Evolutionary conservation across 2,797 vertebrate genomes (phyloP).

Genomic region (Iguana delicatissima): DNA sequence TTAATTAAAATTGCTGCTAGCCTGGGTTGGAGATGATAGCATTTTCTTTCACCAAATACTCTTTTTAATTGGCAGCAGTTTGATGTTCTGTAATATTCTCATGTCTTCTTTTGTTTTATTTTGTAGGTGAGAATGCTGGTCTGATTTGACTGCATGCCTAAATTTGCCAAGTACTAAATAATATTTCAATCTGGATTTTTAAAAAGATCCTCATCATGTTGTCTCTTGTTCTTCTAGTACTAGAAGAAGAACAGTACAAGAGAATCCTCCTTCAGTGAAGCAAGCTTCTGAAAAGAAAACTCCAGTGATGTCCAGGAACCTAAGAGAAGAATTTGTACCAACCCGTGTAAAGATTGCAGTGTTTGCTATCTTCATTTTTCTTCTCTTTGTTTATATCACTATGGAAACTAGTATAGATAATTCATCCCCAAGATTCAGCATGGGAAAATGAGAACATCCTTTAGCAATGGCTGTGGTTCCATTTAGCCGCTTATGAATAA

Average conservation of each 20-base stretch:
- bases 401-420: slow-evolving; percentile 72
- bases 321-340: slow-evolving; percentile 73
- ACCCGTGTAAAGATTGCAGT: slow-evolving; percentile 77
- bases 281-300: slow-evolving; percentile 60
- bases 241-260: slow-evolving; percentile 82
- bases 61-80: neutral
- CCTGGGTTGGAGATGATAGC: neutral
- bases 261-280: slow-evolving; percentile 76
- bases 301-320: slow-evolving; percentile 62
- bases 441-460: neutral
- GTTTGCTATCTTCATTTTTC: slow-evolving; percentile 76
- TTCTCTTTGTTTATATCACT: slow-evolving; percentile 80
- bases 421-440: slow-evolving; percentile 61
- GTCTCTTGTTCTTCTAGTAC: slow-evolving; percentile 66
- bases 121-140: neutral
- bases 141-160: neutral
- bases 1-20: neutral
- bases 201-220: neutral
- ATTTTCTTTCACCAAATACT: neutral
- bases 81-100: neutral
- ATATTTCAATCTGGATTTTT: neutral
- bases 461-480: neutral
- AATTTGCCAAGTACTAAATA: neutral
- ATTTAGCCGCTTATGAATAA: slow-evolving; percentile 10
- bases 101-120: neutral